phyloP scores from a whole-genome alignment of 1,140 invertebrate genomes.

The Olivierus martensii region DNA sequence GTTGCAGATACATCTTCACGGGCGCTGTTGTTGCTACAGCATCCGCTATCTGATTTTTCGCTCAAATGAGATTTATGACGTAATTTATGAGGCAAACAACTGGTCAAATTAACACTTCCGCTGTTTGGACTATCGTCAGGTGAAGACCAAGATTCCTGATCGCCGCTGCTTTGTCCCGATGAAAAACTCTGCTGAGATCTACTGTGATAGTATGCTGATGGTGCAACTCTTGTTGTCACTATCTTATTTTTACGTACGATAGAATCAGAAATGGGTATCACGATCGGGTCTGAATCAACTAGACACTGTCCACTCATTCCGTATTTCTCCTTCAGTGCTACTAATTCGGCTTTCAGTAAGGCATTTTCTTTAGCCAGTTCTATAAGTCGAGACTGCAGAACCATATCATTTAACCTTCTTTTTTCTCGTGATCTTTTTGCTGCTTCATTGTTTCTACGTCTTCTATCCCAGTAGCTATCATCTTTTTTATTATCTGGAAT shows the following conservation, averaged over 20 bases:
- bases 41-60: not conserved
- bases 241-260: too few relatives aligned
- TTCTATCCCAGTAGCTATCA: constrained; percentile 90
- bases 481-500: constrained; percentile 95
- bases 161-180: too few relatives aligned
- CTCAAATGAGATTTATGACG: not conserved
- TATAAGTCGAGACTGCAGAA: constrained; percentile 79
- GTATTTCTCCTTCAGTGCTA: constrained; percentile 79
- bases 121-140: not conserved
- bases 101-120: not conserved
- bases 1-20: not conserved
- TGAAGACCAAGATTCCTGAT: not conserved
- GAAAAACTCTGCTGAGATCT: not conserved
- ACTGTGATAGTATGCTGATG: not conserved
- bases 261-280: not conserved
- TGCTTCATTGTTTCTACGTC: constrained; percentile 89
- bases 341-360: constrained; percentile 76
- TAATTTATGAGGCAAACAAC: not conserved
- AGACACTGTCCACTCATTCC: not conserved
- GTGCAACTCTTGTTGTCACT: not conserved
- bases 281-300: not conserved
- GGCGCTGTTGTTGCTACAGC: not conserved
- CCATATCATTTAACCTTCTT: constrained; percentile 90
- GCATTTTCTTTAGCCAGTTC: constrained; percentile 90
- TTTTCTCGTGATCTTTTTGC: constrained; percentile 89